A percentile compares a stretch with the other conserved stretches of the same genome.
phyloP scores from a whole-genome alignment of 2,113 vertebrate genomes.

The Ginglymostoma cirratum region DNA sequence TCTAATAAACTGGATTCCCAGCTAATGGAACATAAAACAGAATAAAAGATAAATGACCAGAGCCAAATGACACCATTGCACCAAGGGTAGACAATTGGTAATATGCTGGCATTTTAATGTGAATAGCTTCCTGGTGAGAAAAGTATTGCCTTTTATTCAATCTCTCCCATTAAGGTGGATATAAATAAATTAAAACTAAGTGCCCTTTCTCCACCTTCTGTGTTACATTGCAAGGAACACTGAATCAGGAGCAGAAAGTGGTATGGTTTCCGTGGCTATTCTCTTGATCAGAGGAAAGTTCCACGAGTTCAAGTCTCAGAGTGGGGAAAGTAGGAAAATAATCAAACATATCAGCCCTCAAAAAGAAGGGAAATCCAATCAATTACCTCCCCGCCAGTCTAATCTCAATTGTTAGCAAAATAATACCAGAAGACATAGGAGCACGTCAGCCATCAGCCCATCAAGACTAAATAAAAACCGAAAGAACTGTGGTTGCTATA shows the following conservation, averaged over 20 bases:
- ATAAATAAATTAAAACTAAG: background rate
- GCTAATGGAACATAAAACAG: background rate
- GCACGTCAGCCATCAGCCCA: too few species aligned
- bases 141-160: background rate
- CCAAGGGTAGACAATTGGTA: background rate
- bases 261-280: background rate
- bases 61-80: background rate
- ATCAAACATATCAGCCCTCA: background rate
- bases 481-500: too few species aligned
- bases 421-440: too few species aligned
- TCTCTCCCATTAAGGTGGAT: background rate
- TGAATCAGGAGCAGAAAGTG: background rate
- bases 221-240: background rate
- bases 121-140: background rate
- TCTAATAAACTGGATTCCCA: background rate
- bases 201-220: background rate
- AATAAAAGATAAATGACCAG: slow-evolving; percentile 21
- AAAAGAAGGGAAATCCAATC: background rate
- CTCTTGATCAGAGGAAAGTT: background rate
- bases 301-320: background rate
- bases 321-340: background rate
- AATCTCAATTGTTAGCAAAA: too few species aligned
- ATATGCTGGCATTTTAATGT: background rate
- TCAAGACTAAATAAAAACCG: too few species aligned
- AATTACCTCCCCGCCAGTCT: too few species aligned